Conservation (phyloP, 2,797 vertebrate species). For the Eulemur rubriventer region DNA sequence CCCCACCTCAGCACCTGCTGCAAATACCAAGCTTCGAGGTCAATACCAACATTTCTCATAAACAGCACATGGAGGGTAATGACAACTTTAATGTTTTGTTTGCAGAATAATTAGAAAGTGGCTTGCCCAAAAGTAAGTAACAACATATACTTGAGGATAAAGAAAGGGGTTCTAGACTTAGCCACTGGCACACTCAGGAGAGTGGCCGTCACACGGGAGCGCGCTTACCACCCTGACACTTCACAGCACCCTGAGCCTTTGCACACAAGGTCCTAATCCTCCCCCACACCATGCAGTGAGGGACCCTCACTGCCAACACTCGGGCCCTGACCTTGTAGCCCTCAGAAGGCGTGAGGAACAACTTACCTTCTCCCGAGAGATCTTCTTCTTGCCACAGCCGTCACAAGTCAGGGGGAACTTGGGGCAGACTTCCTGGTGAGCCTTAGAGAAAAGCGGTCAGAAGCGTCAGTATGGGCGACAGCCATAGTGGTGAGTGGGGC, state of each 20-base stretch:
- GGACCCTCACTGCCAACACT: not conserved
- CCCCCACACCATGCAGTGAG: accelerated
- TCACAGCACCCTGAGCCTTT: not conserved
- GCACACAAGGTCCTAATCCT: not conserved
- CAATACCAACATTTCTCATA: not conserved
- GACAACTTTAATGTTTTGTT: not conserved
- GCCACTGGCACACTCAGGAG: not conserved
- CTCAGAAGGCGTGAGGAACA: not conserved
- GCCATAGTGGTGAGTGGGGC: too few relatives aligned
- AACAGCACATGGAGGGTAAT: not conserved
- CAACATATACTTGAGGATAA: too few relatives aligned
- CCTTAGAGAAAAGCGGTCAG: conserved; percentile 83
- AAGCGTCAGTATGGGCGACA: not conserved
- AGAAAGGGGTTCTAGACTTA: not conserved
- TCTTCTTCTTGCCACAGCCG: conserved; percentile 95
- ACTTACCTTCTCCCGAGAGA: conserved; percentile 94
- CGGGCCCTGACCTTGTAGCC: accelerated
- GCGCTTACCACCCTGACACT: not conserved
- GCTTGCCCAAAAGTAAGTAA: not conserved
- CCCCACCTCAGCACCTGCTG: not conserved
- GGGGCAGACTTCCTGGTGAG: conserved; percentile 93
- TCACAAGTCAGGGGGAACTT: conserved; percentile 95
- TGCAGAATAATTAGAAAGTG: not conserved
- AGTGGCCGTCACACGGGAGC: not conserved
- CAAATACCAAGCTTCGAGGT: not conserved